Evolutionary conservation across 2,113 vertebrate species (phyloP).

Genomic region (Oceanodroma tethys): DNA sequence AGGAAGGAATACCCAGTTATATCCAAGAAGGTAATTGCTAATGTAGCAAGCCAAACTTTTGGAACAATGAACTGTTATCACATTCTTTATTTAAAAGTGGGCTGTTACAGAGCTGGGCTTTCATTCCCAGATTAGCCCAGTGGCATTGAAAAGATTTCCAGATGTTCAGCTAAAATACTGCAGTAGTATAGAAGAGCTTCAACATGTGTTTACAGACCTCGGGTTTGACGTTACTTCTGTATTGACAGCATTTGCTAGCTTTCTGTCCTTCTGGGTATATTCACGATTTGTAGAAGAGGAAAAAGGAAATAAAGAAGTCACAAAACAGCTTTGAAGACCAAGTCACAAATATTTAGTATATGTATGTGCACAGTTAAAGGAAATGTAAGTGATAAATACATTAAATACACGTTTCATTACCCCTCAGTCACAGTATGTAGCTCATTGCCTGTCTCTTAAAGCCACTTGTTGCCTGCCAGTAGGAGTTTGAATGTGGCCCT

Average conservation of each 20-base stretch:
- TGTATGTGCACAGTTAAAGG: not conserved
- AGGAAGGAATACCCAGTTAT: not conserved
- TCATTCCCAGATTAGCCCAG: not conserved
- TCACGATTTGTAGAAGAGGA: not conserved
- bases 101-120: not conserved
- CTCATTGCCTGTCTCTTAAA: not conserved
- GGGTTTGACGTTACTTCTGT: not conserved
- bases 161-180: not conserved
- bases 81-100: no score
- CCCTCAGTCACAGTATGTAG: not conserved
- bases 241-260: not conserved
- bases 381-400: not conserved
- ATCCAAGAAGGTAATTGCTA: constrained; percentile 35
- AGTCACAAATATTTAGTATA: not conserved
- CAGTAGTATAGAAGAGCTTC: not conserved
- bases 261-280: not conserved
- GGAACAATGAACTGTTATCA: constrained; percentile 1
- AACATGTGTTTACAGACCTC: not conserved
- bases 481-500: not conserved
- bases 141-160: not conserved
- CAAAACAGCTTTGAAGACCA: not conserved
- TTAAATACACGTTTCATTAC: not conserved
- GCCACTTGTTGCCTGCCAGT: not conserved
- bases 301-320: not conserved
- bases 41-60: constrained; percentile 33